These are phyloP conservation scores for Ommatoiulus sabulosus DNA, from an alignment of 2,888 invertebrate species.

Conservation along the genomic window DNA sequence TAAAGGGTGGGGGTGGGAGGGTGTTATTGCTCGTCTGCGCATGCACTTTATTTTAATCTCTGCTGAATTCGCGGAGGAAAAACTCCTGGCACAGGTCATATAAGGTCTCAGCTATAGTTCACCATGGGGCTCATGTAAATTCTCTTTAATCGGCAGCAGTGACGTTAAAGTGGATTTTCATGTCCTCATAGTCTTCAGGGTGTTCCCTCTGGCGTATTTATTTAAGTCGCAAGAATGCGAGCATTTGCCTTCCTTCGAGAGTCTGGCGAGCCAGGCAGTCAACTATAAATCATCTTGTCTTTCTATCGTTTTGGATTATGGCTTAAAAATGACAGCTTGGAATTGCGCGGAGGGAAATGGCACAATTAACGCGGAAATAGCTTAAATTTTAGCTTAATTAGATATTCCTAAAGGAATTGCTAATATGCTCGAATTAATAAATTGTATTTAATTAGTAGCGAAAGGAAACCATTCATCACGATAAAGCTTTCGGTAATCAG, in stretches of 20 bases:
- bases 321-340: background rate
- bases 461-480: constrained; percentile 1
- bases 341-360: background rate
- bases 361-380: constrained; percentile 36
- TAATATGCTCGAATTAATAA: background rate
- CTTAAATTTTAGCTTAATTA: constrained; percentile 31
- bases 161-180: constrained; percentile 43
- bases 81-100: background rate
- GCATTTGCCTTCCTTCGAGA: background rate
- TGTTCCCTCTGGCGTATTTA: constrained; percentile 30
- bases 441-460: constrained; percentile 6
- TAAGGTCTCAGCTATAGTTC: constrained; percentile 23
- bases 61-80: background rate
- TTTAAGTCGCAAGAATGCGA: constrained; percentile 31
- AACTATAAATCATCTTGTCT: constrained; percentile 18
- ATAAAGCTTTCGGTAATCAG: background rate
- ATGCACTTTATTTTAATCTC: background rate
- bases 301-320: constrained; percentile 32
- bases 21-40: background rate
- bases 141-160: constrained; percentile 9
- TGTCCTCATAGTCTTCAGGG: background rate
- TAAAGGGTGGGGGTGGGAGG: background rate
- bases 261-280: background rate
- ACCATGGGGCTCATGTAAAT: constrained; percentile 43
- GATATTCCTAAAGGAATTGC: constrained; percentile 6